Evolutionary conservation across 1,140 invertebrate species (phyloP), one percentile per base, ranked within the genome.

Genomic region (Piezodorus guildinii): DNA sequence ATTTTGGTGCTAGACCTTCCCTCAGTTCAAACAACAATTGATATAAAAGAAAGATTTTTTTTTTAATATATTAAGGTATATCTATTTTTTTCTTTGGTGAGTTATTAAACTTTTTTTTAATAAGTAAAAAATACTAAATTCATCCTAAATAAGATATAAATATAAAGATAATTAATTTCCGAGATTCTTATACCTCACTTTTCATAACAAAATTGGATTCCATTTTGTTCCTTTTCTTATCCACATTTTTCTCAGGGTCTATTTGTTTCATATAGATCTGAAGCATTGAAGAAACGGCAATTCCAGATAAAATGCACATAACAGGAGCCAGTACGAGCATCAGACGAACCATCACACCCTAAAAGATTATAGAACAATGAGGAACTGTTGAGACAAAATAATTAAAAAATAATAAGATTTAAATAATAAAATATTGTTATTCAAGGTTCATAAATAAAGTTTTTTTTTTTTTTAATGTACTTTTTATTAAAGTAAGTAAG

Each of bases 321-420:
- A 97, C 94, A 1, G 96, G 96, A 1, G 96, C 94, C 60, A 98
- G 78, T 5, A 98, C 95, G 70, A 98, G 77, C 95, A 98, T 98
- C 34, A 98, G 79, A 77, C 96, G 92, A 17, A 98, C 95, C 96
- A 97, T 97, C 19, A 98, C 94, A 69, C 94, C 94, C 90, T 93
- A 72, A 30, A 74, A 74, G 69, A 66, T 69, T 69, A 70, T 3
- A 30, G 8, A 65, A 5, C 4, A 58, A 58, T 23, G 54, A 39
- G 34, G 12, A 39, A 10, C 12, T 10, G 2, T 39, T 39, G 30
- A 30, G n/a, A n/a, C n/a, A n/a, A n/a, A n/a, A n/a, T n/a, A n/a
- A n/a, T n/a, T n/a, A n/a, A n/a, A n/a, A n/a, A n/a, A n/a, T n/a
- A n/a, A n/a, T n/a, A n/a, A n/a, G n/a, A n/a, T n/a, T n/a, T n/a